Evolutionary conservation across 2,113 vertebrate species (phyloP).

Genomic region (Dinomys branickii): DNA sequence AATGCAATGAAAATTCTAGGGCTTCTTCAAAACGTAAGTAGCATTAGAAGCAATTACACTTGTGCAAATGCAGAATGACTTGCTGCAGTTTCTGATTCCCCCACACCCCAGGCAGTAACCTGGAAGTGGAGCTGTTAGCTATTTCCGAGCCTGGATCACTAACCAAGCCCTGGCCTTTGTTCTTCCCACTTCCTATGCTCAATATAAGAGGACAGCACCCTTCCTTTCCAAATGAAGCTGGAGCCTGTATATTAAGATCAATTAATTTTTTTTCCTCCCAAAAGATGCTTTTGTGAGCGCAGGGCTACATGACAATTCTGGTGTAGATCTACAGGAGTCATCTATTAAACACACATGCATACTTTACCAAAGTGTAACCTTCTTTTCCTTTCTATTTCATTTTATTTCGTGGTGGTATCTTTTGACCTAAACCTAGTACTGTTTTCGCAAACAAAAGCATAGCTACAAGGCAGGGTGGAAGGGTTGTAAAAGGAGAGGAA

Average conservation of each 20-base stretch:
- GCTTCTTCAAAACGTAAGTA: constrained; percentile 40
- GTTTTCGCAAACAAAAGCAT: neutral
- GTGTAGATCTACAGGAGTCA: neutral
- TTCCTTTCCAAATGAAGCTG: neutral
- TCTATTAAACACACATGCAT: no score
- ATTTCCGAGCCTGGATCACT: neutral
- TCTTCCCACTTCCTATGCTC: neutral
- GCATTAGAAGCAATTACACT: constrained; percentile 68
- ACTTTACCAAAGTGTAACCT: neutral
- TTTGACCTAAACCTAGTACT: neutral
- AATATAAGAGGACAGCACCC: fast-evolving
- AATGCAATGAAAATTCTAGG: neutral
- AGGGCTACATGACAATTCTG: neutral
- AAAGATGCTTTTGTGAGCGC: neutral
- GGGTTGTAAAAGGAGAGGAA: neutral
- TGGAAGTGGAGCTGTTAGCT: neutral
- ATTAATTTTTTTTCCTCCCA: neutral
- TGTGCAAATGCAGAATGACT: constrained; percentile 41
- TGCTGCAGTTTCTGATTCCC: constrained; percentile 23
- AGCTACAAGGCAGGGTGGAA: neutral
- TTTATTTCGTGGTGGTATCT: neutral
- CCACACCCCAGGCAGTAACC: neutral
- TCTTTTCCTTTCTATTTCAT: neutral
- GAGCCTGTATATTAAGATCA: neutral
- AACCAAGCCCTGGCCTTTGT: fast-evolving